Evolutionary conservation across 2,113 vertebrate species (phyloP), one percentile per base, ranked within the genome.

Genomic region (Saiga tatarica): DNA sequence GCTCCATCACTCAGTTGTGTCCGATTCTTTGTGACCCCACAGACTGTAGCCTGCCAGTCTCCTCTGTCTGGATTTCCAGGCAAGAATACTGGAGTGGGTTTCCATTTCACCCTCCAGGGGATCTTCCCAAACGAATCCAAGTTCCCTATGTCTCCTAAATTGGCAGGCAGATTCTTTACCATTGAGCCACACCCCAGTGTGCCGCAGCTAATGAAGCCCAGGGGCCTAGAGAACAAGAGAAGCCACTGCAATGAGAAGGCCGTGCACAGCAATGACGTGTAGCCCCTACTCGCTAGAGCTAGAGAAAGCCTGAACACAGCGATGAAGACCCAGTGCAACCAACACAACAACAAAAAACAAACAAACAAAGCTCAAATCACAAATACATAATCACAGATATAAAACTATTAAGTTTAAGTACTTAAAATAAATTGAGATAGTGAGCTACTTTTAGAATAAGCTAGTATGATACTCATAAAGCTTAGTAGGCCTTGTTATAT

Each of bases 191-290:
- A 12, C 23, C 39, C 71, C 23, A 26, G 39, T 3, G 39, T 7
- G 39, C 11, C 0, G 0, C 67, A 39, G 67, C 67, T 23, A 71
- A 71, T 23, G n/a, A 39, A 74, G 36, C 67, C 21, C 10, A 13
- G 13, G 67, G 19, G 21, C 21, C 36, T 39, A 39, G n/a, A 74
- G 19, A 74, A 39, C 36, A 39, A 74, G 67, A 39, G n/a, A 39
- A 74, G n/a, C 19, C 10, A 6, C 67, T 6, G 21, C n/a, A 23
- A 23, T 67, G 19, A 71, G n/a, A 71, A 39, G 67, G 10, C 67
- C 0, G 1, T 6, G 67, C n/a, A 12, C 10, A 3, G 67, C n/a
- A 12, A 39, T 0, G 2, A 12, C 0, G 67, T 39, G 67, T 23
- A 71, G 67, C 19, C 19, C 67, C n/a, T 12, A 39, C 67, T 71